Evolutionary conservation across 2,113 vertebrate species (phyloP).

Genomic region (Ochotona curzoniae): DNA sequence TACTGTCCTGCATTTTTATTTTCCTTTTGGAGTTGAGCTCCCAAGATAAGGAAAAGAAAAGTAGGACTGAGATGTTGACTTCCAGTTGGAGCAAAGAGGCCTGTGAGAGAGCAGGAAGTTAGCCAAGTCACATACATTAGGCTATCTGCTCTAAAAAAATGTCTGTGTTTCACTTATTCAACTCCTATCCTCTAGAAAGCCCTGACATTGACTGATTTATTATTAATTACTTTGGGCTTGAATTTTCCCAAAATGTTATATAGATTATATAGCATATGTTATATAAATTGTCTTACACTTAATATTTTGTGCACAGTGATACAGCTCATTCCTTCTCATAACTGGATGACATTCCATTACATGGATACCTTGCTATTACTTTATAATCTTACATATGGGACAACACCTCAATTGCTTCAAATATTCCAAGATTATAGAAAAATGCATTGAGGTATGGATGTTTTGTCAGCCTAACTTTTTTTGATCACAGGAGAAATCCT

Average conservation of each 20-base stretch:
- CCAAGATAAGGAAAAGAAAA: not conserved
- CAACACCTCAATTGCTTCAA: not conserved
- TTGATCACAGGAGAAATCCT: too few relatives aligned
- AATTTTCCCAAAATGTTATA: not conserved
- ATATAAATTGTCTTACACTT: not conserved
- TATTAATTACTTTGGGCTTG: not conserved
- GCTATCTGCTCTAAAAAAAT: not conserved
- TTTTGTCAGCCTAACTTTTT: not conserved
- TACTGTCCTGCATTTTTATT: not conserved
- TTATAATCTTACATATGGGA: not conserved
- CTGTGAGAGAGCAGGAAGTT: not conserved
- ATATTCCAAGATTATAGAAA: not conserved
- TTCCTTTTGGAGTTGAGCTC: not conserved
- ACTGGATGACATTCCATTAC: not conserved
- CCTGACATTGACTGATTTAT: not conserved
- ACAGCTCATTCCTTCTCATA: not conserved
- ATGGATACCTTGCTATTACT: not conserved
- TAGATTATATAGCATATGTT: not conserved
- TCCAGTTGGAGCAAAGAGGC: not conserved
- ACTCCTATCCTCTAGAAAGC: not conserved
- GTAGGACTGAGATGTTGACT: not conserved
- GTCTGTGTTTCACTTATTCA: not conserved
- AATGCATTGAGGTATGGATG: not conserved
- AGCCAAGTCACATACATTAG: not conserved
- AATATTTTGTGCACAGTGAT: not conserved